A percentile compares a stretch with the other conserved stretches of the same genome.
Conservation (phyloP, 1,140 invertebrate species). For the Dendroctonus valens region DNA sequence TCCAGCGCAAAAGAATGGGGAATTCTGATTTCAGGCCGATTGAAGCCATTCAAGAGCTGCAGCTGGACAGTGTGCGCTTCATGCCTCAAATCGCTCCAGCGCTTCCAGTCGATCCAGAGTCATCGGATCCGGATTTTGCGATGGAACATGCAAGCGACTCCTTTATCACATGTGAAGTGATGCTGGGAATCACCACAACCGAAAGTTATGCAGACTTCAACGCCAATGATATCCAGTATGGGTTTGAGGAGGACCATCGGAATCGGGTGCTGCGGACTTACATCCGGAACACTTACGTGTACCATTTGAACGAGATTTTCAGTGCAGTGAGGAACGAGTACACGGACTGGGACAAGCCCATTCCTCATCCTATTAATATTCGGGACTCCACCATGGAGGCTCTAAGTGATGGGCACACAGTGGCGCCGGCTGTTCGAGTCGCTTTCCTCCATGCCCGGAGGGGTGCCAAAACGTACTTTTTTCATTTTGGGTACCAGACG, state of each 20-base stretch:
- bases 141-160: slow-evolving; percentile 67
- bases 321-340: slow-evolving; percentile 90
- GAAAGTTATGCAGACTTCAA: slow-evolving; percentile 76
- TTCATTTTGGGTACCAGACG: slow-evolving; percentile 79
- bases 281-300: slow-evolving; percentile 81
- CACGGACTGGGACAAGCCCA: slow-evolving; percentile 87
- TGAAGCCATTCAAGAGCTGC: slow-evolving; percentile 61
- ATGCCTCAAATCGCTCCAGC: slow-evolving; percentile 63
- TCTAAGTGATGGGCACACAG: slow-evolving; percentile 79
- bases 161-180: slow-evolving; percentile 68
- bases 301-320: slow-evolving; percentile 89
- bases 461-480: slow-evolving; percentile 71
- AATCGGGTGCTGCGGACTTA: slow-evolving; percentile 77
- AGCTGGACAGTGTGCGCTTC: slow-evolving; percentile 62
- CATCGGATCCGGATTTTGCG: slow-evolving; percentile 59
- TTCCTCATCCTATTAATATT: slow-evolving; percentile 78
- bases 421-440: slow-evolving; percentile 67
- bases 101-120: slow-evolving; percentile 61
- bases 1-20: neutral
- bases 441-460: slow-evolving; percentile 69
- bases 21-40: slow-evolving; percentile 55
- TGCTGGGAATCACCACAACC: slow-evolving; percentile 69
- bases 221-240: slow-evolving; percentile 71
- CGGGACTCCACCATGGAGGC: slow-evolving; percentile 85
- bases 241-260: slow-evolving; percentile 73